Percentiles rank a stretch among this genome's conserved stretches.
Evolutionary conservation across 1,140 invertebrate genomes (phyloP).

Genomic region (Orchesella cincta): DNA sequence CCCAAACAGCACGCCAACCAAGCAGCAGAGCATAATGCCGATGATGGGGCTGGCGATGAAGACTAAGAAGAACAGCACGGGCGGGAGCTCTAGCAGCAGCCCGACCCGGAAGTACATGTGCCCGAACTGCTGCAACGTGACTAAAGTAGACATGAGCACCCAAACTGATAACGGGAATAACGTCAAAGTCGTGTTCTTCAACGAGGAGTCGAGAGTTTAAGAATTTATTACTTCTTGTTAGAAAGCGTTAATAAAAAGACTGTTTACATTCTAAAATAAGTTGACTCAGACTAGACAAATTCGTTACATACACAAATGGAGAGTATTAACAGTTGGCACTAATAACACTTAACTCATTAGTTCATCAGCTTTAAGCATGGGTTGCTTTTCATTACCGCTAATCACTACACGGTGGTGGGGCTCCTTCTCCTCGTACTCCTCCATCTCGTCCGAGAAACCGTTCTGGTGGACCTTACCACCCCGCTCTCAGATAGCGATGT

Average conservation of each 20-base stretch:
- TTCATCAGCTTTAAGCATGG: no score
- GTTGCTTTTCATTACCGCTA: not conserved
- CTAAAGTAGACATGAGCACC: not conserved
- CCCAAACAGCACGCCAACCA: not conserved
- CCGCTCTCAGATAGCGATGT: not conserved
- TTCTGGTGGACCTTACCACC: not conserved
- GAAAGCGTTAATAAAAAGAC: no score
- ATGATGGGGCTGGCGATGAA: not conserved
- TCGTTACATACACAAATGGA: no score
- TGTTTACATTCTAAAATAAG: no score
- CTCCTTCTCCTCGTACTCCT: not conserved
- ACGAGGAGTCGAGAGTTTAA: conserved; percentile 20
- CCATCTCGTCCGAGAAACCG: not conserved
- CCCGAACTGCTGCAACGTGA: conserved; percentile 9
- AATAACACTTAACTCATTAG: no score
- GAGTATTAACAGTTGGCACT: no score
- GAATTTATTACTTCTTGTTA: no score
- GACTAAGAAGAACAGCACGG: conserved; percentile 17
- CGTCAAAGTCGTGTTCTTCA: conserved; percentile 5
- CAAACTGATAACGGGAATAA: not conserved
- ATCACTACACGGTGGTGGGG: not conserved
- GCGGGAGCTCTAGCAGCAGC: not conserved
- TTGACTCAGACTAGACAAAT: no score
- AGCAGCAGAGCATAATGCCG: not conserved
- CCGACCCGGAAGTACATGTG: conserved; percentile 7